phyloP scores from a whole-genome alignment of 2,888 invertebrate species.

The Pachliopta kotzebuea region DNA sequence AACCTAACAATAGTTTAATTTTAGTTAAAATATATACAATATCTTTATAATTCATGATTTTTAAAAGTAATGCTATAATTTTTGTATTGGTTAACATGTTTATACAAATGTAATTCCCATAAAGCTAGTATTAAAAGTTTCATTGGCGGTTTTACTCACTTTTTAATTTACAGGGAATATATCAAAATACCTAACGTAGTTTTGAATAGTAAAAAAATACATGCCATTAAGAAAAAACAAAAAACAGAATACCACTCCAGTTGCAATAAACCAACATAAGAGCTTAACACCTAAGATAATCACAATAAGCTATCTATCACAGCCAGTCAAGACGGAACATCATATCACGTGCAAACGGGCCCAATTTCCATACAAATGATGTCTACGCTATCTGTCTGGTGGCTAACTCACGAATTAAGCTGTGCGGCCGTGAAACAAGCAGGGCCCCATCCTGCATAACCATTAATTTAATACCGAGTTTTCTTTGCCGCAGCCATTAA shows the following conservation, averaged over 20 bases:
- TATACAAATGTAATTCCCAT: no score
- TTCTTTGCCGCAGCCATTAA: conserved; percentile 63
- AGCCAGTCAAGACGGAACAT: conserved; percentile 26
- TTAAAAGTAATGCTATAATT: neutral
- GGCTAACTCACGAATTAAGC: conserved; percentile 35
- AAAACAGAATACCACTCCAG: neutral
- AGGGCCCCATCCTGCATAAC: conserved; percentile 47
- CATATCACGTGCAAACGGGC: conserved; percentile 51
- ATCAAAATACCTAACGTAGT: no score
- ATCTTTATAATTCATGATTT: neutral
- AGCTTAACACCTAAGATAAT: conserved; percentile 25
- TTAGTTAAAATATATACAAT: neutral
- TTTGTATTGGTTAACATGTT: neutral
- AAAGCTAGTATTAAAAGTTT: no score
- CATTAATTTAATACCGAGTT: conserved; percentile 68
- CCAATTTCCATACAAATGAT: conserved; percentile 64
- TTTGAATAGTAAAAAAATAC: no score
- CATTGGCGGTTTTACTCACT: no score
- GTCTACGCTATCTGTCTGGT: conserved; percentile 50
- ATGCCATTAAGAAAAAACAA: no score
- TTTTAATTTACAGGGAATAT: no score
- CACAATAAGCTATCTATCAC: conserved; percentile 24
- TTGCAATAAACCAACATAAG: conserved; percentile 1
- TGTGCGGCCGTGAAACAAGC: conserved; percentile 39
- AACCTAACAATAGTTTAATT: neutral